Evolutionary conservation across 2,113 vertebrate species (phyloP).

Genomic region (Podiceps cristatus): DNA sequence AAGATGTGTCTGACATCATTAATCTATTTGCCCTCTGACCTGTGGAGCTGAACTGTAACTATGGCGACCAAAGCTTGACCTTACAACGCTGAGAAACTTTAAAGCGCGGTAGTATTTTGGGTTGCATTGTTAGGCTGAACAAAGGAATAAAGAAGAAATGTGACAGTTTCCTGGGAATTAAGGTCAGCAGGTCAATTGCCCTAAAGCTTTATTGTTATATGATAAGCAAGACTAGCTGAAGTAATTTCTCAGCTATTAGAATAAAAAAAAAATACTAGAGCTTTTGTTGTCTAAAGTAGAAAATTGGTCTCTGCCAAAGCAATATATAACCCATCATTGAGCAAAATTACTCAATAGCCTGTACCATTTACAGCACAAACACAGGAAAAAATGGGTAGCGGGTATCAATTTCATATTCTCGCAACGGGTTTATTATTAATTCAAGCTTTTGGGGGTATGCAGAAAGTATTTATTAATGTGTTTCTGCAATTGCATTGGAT

Average conservation of each 20-base stretch:
- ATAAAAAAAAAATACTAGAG: neutral
- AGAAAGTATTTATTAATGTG: neutral
- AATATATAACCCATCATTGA: conserved; percentile 1
- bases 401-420: neutral
- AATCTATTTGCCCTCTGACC: conserved; percentile 84
- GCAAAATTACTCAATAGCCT: conserved; percentile 23
- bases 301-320: conserved; percentile 15
- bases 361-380: neutral
- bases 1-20: conserved; percentile 87
- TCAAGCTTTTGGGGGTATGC: neutral
- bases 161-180: conserved; percentile 84
- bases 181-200: conserved; percentile 84
- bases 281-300: conserved; percentile 29
- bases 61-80: conserved; percentile 82
- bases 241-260: conserved; percentile 70
- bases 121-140: conserved; percentile 79
- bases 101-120: conserved; percentile 77
- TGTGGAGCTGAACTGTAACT: conserved; percentile 76
- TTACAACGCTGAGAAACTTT: conserved; percentile 78
- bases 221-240: conserved; percentile 71
- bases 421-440: neutral
- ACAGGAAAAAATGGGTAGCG: neutral
- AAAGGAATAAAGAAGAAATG: conserved; percentile 82
- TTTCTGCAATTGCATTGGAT: neutral
- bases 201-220: conserved; percentile 77